A percentile compares a stretch with the other conserved stretches of the same genome.
Evolutionary conservation across 2,797 vertebrate species (phyloP).

Genomic region (Syndactyla subalaris): DNA sequence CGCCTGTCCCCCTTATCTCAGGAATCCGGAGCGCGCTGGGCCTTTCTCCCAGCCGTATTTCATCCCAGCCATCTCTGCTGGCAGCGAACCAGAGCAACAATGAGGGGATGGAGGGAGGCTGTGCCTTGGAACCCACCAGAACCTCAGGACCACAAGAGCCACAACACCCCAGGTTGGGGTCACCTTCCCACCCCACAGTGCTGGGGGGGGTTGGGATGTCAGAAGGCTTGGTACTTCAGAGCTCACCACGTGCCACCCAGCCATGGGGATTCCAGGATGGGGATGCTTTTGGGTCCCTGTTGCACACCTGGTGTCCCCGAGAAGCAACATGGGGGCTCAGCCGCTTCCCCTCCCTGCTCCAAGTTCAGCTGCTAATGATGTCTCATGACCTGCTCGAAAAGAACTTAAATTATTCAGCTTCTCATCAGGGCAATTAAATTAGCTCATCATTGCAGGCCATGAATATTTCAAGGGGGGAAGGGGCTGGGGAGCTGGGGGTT

Average conservation of each 20-base stretch:
- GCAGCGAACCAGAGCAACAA: rapidly evolving
- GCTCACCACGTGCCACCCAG: rapidly evolving
- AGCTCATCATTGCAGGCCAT: slow-evolving; percentile 45
- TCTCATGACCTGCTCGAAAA: neutral
- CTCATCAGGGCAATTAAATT: slow-evolving; percentile 71
- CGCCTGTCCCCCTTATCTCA: slow-evolving; percentile 44
- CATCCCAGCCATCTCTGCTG: neutral
- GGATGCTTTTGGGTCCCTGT: neutral
- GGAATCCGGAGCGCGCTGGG: slow-evolving; percentile 10
- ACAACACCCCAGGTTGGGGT: rapidly evolving
- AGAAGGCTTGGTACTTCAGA: neutral
- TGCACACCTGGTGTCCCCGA: neutral
- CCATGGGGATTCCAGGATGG: neutral
- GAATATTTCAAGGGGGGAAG: slow-evolving; percentile 62
- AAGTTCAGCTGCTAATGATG: slow-evolving; percentile 38
- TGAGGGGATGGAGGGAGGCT: neutral
- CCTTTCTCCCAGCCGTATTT: slow-evolving; percentile 4
- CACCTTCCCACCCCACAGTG: rapidly evolving
- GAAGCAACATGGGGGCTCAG: neutral
- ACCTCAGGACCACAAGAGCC: rapidly evolving
- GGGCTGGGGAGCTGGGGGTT: neutral
- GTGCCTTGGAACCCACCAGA: rapidly evolving
- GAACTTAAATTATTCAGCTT: slow-evolving; percentile 67
- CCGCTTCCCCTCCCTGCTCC: neutral
- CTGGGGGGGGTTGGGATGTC: neutral